Conservation (phyloP, 2,113 vertebrate species). For the Leucoraja erinaceus region DNA sequence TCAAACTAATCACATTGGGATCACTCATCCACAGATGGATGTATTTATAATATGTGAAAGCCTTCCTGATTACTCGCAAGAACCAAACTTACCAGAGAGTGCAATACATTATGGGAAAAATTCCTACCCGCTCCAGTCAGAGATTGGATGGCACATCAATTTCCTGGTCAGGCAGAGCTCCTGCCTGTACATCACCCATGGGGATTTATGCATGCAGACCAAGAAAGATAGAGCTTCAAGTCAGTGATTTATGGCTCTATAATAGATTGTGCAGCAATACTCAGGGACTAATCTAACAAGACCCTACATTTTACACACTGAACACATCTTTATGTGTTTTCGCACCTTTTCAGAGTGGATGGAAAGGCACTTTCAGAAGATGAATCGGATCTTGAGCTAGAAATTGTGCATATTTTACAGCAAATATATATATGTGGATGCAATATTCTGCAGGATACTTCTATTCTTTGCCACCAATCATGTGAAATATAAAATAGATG, state of each 20-base stretch:
- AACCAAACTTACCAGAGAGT: background rate
- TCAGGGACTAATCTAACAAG: background rate
- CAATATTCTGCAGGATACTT: background rate
- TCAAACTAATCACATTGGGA: background rate
- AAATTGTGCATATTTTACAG: background rate
- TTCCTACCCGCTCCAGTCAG: background rate
- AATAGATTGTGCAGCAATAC: background rate
- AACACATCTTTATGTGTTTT: background rate
- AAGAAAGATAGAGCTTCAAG: background rate
- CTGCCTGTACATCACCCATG: background rate
- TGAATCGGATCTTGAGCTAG: too few species aligned
- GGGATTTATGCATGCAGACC: background rate
- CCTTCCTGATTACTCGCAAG: background rate
- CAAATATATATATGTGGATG: background rate
- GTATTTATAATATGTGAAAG: background rate
- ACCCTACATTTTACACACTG: background rate
- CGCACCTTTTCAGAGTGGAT: background rate
- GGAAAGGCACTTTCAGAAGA: too few species aligned
- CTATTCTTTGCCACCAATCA: background rate
- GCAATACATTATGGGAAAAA: background rate
- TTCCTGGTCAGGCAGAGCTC: background rate
- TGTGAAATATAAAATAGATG: background rate
- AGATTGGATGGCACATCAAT: background rate
- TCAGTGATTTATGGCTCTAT: background rate
- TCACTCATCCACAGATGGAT: background rate